phyloP scores from a whole-genome alignment of 2,797 vertebrate genomes.

The Sardinella longiceps region DNA sequence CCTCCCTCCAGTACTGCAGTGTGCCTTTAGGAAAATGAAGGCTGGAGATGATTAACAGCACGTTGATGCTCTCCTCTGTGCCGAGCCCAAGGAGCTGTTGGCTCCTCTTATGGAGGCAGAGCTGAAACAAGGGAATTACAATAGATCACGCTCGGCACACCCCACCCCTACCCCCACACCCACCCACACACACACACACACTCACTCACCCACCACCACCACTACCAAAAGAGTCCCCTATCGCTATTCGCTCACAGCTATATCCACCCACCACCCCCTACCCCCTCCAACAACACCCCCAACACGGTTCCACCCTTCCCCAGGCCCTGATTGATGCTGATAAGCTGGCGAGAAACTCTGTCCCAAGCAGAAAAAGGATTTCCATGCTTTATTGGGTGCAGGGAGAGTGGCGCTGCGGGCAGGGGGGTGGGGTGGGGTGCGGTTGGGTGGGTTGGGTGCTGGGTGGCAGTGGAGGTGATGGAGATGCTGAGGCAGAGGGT shows the following conservation, averaged over 20 bases:
- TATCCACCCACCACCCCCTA: conserved; percentile 39
- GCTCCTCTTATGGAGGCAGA: conserved; percentile 56
- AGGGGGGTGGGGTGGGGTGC: no score
- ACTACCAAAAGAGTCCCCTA: neutral
- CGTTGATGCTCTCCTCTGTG: conserved; percentile 59
- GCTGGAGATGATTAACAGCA: conserved; percentile 67
- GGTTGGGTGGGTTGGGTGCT: neutral
- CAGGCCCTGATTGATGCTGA: conserved; percentile 35
- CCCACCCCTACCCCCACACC: conserved; percentile 17
- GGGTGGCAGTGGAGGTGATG: neutral
- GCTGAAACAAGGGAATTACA: conserved; percentile 54
- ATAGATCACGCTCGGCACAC: conserved; percentile 49
- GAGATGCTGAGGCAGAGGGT: neutral
- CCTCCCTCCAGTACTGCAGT: neutral
- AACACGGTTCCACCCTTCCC: conserved; percentile 19
- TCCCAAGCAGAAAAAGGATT: conserved; percentile 36
- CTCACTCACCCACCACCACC: conserved; percentile 40
- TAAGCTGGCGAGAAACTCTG: conserved; percentile 35
- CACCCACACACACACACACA: no score
- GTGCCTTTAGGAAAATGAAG: conserved; percentile 68
- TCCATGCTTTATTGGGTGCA: conserved; percentile 34
- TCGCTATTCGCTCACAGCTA: conserved; percentile 33
- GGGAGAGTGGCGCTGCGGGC: neutral
- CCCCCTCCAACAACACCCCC: neutral
- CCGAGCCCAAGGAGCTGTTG: conserved; percentile 61